Percentiles rank a stretch among this genome's conserved stretches.
Evolutionary conservation across 2,797 vertebrate genomes (phyloP).

Genomic region (Tragelaphus eurycerus): DNA sequence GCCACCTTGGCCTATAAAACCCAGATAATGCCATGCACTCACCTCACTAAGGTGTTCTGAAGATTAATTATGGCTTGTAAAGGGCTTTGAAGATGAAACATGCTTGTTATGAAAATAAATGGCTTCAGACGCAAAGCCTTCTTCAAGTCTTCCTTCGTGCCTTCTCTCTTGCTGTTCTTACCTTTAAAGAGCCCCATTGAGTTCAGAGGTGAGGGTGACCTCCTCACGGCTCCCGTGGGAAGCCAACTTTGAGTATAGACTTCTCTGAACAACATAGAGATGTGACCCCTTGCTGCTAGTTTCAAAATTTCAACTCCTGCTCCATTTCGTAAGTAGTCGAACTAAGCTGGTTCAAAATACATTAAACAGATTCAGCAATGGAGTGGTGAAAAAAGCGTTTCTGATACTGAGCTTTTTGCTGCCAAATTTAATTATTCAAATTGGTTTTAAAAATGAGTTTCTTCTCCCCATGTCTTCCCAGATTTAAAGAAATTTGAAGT

Average conservation of each 20-base stretch:
- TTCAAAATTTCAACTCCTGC: constrained; percentile 41
- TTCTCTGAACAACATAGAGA: neutral
- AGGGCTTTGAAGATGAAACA: constrained; percentile 77
- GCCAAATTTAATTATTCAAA: constrained; percentile 69
- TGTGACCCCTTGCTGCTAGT: neutral
- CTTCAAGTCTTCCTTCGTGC: constrained; percentile 12
- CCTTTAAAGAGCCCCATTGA: constrained; percentile 35
- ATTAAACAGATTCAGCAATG: constrained; percentile 65
- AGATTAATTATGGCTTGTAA: constrained; percentile 74
- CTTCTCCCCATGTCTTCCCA: neutral
- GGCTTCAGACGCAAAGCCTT: constrained; percentile 60
- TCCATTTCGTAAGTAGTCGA: constrained; percentile 45
- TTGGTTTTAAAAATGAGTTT: constrained; percentile 41
- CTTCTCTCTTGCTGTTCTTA: constrained; percentile 5
- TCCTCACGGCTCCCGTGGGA: neutral
- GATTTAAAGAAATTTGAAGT: constrained; percentile 52
- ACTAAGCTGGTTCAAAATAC: constrained; percentile 66
- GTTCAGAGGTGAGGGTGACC: constrained; percentile 56
- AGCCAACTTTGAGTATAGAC: neutral
- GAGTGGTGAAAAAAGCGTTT: constrained; percentile 52
- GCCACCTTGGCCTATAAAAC: constrained; percentile 59
- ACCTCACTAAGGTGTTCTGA: constrained; percentile 68
- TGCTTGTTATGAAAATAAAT: constrained; percentile 69
- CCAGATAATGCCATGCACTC: neutral
- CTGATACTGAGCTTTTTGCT: constrained; percentile 64